A percentile compares a stretch with the other conserved stretches of the same genome.
phyloP scores from a whole-genome alignment of 2,888 invertebrate species.

The Trichogramma dendrolimi region DNA sequence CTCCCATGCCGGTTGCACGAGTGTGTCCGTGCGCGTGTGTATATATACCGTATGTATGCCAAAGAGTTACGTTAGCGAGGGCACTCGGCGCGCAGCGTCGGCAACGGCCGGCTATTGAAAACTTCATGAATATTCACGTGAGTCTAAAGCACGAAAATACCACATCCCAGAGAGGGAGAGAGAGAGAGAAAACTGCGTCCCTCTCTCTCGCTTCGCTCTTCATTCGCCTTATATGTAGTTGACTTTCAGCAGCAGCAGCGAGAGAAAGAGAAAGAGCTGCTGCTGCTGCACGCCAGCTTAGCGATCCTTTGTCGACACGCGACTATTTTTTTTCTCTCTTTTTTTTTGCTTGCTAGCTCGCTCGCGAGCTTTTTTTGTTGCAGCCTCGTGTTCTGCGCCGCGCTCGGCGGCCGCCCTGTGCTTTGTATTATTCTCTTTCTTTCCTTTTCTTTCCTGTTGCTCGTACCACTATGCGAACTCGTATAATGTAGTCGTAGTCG shows the following conservation, averaged over 20 bases:
- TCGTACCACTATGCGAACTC: no score
- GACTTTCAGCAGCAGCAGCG: no score
- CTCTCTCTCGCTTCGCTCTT: not conserved
- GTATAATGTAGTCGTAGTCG: no score
- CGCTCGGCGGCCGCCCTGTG: no score
- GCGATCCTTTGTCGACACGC: conserved; percentile 21
- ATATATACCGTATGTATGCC: no score
- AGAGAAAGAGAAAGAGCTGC: no score
- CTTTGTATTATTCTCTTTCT: not conserved
- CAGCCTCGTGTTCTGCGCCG: not conserved
- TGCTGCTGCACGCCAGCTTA: no score
- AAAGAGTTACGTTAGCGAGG: no score
- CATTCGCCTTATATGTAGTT: no score
- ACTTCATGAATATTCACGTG: conserved; percentile 26
- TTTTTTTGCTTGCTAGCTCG: not conserved
- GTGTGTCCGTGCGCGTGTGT: no score
- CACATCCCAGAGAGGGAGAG: conserved; percentile 6
- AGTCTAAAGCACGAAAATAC: conserved; percentile 14
- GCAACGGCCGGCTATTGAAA: conserved; percentile 16
- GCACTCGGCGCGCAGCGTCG: not conserved
- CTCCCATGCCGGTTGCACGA: no score
- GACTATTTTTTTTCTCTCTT: conserved; percentile 11
- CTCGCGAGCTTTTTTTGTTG: not conserved
- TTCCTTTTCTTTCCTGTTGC: not conserved
- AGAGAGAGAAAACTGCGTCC: conserved; percentile 16